phyloP scores from a whole-genome alignment of 1,140 invertebrate species.

The Trichonephila inaurata region DNA sequence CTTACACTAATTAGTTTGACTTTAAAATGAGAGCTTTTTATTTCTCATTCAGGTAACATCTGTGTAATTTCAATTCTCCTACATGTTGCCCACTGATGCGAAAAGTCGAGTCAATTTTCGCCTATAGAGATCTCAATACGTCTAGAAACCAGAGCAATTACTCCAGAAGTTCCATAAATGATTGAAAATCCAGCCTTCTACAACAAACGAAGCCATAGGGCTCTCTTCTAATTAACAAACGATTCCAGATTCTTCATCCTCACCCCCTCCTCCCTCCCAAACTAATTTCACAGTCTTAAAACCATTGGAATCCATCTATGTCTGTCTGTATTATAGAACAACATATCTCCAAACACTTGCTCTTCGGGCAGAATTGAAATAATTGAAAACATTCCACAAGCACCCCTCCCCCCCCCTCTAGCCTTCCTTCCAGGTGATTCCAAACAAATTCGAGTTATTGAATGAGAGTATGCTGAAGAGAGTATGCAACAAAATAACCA shows the following conservation, averaged over 20 bases:
- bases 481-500: neutral
- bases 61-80: no score
- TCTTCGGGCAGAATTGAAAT: conserved; percentile 6
- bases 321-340: neutral
- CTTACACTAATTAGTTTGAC: no score
- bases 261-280: neutral
- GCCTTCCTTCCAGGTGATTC: neutral
- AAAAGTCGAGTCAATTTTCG: no score
- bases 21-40: no score
- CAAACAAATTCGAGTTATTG: neutral
- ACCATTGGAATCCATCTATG: neutral
- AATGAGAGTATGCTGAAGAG: neutral
- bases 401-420: neutral
- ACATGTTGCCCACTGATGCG: no score
- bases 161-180: neutral
- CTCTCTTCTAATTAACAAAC: neutral
- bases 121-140: no score
- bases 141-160: no score
- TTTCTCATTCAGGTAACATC: no score
- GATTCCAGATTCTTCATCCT: neutral
- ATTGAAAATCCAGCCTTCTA: neutral
- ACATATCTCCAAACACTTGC: neutral
- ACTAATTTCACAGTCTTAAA: neutral
- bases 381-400: neutral
- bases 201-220: neutral